Evolutionary conservation across 2,113 vertebrate genomes (phyloP).

Genomic region (Anoura caudifer): DNA sequence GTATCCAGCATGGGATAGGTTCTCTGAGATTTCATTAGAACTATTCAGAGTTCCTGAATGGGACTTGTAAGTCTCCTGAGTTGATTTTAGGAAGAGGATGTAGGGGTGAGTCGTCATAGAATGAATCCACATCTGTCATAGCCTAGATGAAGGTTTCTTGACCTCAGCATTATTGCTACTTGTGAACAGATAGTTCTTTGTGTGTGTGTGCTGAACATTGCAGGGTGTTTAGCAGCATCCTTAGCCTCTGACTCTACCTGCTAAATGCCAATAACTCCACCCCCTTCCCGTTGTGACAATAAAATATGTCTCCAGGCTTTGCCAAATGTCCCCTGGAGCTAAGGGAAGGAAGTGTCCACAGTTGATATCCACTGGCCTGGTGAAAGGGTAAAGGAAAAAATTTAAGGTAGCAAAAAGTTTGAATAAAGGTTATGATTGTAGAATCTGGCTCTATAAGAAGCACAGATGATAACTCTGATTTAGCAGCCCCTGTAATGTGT

Average conservation of each 20-base stretch:
- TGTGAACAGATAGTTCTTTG: neutral
- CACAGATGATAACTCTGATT: neutral
- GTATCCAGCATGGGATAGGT: neutral
- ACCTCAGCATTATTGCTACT: neutral
- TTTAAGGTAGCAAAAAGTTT: neutral
- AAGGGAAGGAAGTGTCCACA: neutral
- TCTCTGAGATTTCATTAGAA: neutral
- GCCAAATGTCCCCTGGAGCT: neutral
- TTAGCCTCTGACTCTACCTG: neutral
- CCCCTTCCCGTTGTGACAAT: neutral
- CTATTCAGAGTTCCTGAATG: neutral
- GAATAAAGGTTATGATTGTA: neutral
- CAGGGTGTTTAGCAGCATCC: neutral
- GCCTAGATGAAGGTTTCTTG: neutral
- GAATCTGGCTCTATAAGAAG: neutral
- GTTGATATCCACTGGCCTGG: neutral
- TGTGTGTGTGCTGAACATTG: neutral
- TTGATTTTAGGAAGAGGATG: neutral
- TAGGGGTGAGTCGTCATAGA: neutral
- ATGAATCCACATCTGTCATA: neutral
- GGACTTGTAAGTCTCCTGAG: neutral
- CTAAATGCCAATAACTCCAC: neutral
- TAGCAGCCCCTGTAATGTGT: neutral
- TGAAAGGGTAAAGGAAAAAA: neutral
- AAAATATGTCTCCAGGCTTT: neutral